Base-by-base conservation (phyloP, 2,888 invertebrate genomes). In the Ferdinandea cuprea region DNA sequence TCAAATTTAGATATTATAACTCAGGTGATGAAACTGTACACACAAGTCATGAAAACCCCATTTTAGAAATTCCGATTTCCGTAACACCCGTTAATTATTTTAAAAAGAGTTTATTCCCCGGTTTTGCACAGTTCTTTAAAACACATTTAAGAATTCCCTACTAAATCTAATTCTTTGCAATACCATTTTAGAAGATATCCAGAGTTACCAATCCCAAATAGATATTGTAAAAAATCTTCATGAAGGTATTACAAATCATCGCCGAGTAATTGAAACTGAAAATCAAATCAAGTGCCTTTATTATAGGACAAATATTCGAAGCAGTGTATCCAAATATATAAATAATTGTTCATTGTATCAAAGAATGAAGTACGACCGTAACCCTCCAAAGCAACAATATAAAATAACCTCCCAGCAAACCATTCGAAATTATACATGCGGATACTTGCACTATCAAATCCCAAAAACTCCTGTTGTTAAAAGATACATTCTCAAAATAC, bases 21-120 rank as follows among this genome's bases (percentile, higher is more conserved):
- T 28, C 28, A 28, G 58, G 54, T 6, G 11, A 44, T 25, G 65
- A 50, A 13, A 71, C 59, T 8, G 74, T 68, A 5, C 79, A 85
- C 35, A 86, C 85, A 3, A 58, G 80, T 7, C 37, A 74, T 5
- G 85, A 85, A 71, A 78, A 86, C 28, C 30, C 58, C 1, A 59
- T 50, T 50, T 28, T 42, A 50, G 17, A 50, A 71, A 48, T 59
- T 17, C 50, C 58, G 11, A 21, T 59, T 46, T 71, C 40, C 11
- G 59, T 48, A 15, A 59, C 48, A 48, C 58, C 50, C 13, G 30
- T 86, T 9, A 86, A 87, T 42, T 79, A 86, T 52, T 86, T 86
- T 40, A 85, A 85, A 50, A 54, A 61, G 65, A 66, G 17, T 42
- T 74, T 17, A 42, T 78, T 15, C 40, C 52, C 8, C 37, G 48